phyloP scores from a whole-genome alignment of 2,113 vertebrate genomes.

The Ptilonorhynchus violaceus region DNA sequence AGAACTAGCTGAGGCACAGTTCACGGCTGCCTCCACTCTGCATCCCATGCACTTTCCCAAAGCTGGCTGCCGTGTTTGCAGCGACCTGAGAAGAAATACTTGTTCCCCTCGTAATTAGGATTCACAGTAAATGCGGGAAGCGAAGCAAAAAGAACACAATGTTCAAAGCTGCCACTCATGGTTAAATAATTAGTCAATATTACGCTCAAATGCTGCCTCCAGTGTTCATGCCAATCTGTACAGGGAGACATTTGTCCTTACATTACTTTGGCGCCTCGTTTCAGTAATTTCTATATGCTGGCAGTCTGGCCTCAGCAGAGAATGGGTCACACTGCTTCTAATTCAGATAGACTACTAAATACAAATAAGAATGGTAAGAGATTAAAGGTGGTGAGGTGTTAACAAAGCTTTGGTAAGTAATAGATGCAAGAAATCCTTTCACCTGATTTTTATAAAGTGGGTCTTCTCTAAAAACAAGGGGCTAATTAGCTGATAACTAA shows the following conservation, averaged over 20 bases:
- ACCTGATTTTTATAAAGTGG: slow-evolving; percentile 2
- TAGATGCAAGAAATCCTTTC: slow-evolving; percentile 8
- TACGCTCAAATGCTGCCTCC: slow-evolving; percentile 51
- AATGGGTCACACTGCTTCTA: slow-evolving; percentile 21
- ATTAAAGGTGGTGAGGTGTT: slow-evolving; percentile 23
- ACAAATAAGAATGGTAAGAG: slow-evolving; percentile 8
- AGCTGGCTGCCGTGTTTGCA: slow-evolving; percentile 7
- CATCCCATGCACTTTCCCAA: slow-evolving; percentile 5
- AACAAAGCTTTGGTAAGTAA: slow-evolving; percentile 13
- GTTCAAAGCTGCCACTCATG: slow-evolving; percentile 71
- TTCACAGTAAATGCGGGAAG: slow-evolving; percentile 68
- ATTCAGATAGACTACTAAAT: slow-evolving; percentile 35
- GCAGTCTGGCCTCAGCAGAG: slow-evolving; percentile 30
- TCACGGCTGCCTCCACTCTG: not conserved
- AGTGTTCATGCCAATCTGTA: slow-evolving; percentile 49
- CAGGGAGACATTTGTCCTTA: slow-evolving; percentile 29
- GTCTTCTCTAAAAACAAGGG: not conserved
- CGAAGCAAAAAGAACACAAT: slow-evolving; percentile 70
- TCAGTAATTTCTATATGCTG: slow-evolving; percentile 54
- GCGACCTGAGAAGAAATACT: slow-evolving; percentile 55
- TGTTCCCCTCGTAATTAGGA: slow-evolving; percentile 66
- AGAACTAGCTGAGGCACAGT: not conserved
- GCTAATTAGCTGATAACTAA: slow-evolving; percentile 29
- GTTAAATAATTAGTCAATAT: slow-evolving; percentile 74
- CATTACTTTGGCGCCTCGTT: slow-evolving; percentile 6